Evolutionary conservation across 2,888 invertebrate genomes (phyloP).

Genomic region (Agrochola litura): DNA sequence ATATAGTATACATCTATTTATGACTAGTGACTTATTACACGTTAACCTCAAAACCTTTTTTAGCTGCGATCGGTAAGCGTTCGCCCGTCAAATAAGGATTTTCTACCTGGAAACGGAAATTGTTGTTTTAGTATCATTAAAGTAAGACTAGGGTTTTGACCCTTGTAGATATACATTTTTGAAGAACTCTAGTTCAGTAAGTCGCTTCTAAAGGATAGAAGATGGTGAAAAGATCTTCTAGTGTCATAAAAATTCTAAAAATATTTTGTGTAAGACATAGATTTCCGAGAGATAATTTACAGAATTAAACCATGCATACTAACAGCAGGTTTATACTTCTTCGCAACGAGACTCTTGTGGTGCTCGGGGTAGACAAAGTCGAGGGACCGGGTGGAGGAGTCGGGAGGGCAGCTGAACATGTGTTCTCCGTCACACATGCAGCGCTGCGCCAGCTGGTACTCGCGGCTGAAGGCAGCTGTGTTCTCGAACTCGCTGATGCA

Average conservation of each 20-base stretch:
- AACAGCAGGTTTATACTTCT: constrained; percentile 92
- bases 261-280: constrained; percentile 43
- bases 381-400: constrained; percentile 83
- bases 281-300: constrained; percentile 30
- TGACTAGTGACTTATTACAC: constrained; percentile 75
- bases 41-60: constrained; percentile 95
- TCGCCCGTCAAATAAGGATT: constrained; percentile 97
- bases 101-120: constrained; percentile 89
- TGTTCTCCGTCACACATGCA: constrained; percentile 99
- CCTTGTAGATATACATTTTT: constrained; percentile 11
- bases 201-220: constrained; percentile 43
- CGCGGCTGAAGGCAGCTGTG: constrained; percentile 98
- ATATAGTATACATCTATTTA: constrained; percentile 66
- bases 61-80: constrained; percentile 97
- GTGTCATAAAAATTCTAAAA: constrained; percentile 48
- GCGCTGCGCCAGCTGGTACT: constrained; percentile 97
- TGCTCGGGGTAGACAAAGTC: constrained; percentile 92
- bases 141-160: constrained; percentile 12
- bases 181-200: constrained; percentile 25
- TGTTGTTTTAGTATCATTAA: constrained; percentile 41
- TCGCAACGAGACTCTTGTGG: constrained; percentile 94
- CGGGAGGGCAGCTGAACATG: constrained; percentile 97
- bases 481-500: constrained; percentile 98
- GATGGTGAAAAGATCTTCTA: constrained; percentile 31
- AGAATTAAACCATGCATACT: constrained; percentile 69